Base-by-base conservation (phyloP, 2,113 vertebrate species). In the Lynx canadensis region DNA sequence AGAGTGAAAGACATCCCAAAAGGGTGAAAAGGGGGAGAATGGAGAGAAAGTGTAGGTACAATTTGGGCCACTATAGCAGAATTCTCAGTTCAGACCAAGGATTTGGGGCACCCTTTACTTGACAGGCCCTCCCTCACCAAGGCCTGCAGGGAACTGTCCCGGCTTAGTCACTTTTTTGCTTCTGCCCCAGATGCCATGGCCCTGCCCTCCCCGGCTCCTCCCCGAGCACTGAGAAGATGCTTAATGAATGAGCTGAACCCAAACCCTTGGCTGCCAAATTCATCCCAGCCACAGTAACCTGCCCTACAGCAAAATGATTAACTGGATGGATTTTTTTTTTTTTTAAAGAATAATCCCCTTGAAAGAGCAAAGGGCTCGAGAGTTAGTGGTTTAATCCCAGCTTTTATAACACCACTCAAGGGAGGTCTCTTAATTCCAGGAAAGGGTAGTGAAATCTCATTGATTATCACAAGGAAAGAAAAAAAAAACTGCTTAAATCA, bases 341-440 rank as follows among this genome's bases (percentile, higher is more conserved):
- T 27, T 92, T 69, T 14, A 5, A 63, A 88, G 82, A 89, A 89
- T 94, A 97, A 96, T 96, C 82, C 52, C 45, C 29, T 92, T 41
- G 68, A 83, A 89, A 97, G 74, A 55, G 73, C 55, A 66, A 84
- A 95, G 38, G 84, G 31, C 38, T 31, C 23, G 18, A 73, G 85
- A 69, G 10, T 71, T 92, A 94, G 25, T 66, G 63, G 9, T 41
- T 45, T 90, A 90, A 84, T 95, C 80, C 74, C 8, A n/a, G 65
- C 57, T 87, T 90, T 94, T 69, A 80, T 38, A 57, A 74, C 25
- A 55, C 9, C 52, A 84, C 18, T 86, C 74, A 16, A 7, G 11
- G 12, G 13, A 88, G n/a, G 79, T 33, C 45, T 94, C 65, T 90
- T 90, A 86, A 90, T 79, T 87, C 88, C 88, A 45, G 19, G 80